Base-by-base conservation (phyloP, 2,113 vertebrate genomes). In the Passer domesticus region DNA sequence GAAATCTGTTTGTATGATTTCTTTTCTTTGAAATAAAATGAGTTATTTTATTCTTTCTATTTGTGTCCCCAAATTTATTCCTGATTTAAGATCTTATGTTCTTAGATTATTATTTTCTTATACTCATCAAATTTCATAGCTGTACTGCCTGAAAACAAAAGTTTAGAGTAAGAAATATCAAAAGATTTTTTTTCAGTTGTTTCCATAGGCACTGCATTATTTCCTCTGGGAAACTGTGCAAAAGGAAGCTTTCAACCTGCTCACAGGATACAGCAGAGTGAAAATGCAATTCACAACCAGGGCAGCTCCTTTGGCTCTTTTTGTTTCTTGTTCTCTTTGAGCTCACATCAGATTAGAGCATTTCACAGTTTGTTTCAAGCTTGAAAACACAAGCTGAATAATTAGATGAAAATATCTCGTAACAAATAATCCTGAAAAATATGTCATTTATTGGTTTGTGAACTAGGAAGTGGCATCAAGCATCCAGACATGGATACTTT, bases 351-450 rank as follows among this genome's bases (percentile, higher is more conserved):
- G 70, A 83, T 37, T 68, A 53, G 73, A 55, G 39, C 17, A 75
- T 84, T 83, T 95, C 2, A 2, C 88, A 77, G 55, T 55, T 90
- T 60, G 69, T 95, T 96, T 97, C 95, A 88, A 94, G 92, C 90
- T 94, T 43, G 69, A 96, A 97, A 94, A 92, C 89, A 95, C 60
- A 87, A 84, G 91, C 82, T 87, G 92, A 96, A 70, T 91, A 93
- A 96, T 50, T 58, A 73, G 52, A 64, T 84, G 75, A 97, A 97
- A 96, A 70, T 90, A 84, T 53, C 39, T 77, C 59, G 72, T 72
- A 85, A 87, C 30, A 87, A 94, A 90, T 94, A 72, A 76, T 72
- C 41, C 79, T 85, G 62, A 66, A 89, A 91, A 85, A 92, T 56
- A 56, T 60, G 59, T 72, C 47, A 66, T 67, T 92, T 94, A 72